A percentile compares a stretch with the other conserved stretches of the same genome.
phyloP scores from a whole-genome alignment of 2,888 invertebrate species.

The Zelleria hepariella region DNA sequence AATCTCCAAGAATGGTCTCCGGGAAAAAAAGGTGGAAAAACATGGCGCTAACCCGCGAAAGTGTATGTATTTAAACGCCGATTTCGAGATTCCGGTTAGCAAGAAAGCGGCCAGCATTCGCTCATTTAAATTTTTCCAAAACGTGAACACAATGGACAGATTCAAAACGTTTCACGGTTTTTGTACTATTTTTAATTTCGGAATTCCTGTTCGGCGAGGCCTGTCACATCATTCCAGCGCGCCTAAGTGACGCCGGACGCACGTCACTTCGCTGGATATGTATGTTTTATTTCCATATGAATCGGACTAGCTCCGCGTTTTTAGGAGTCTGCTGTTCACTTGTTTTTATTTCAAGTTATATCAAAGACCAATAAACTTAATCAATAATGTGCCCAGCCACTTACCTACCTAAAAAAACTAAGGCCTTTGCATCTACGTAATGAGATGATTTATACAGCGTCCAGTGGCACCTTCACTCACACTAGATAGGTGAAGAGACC shows the following conservation, averaged over 20 bases:
- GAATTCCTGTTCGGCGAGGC: constrained; percentile 64
- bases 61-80: constrained; percentile 71
- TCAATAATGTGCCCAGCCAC: not conserved
- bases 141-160: constrained; percentile 71
- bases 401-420: too few species aligned
- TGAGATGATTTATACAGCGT: too few species aligned
- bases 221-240: constrained; percentile 72
- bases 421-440: too few species aligned
- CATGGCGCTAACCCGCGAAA: constrained; percentile 71
- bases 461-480: too few species aligned
- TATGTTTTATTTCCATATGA: constrained; percentile 69
- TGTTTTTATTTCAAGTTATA: not conserved
- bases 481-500: too few species aligned
- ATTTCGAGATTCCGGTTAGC: constrained; percentile 55
- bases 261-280: constrained; percentile 54
- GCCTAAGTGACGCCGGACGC: constrained; percentile 72
- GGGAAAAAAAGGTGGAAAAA: constrained; percentile 67
- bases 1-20: constrained; percentile 50
- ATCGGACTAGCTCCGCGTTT: constrained; percentile 58
- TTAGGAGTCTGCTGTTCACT: constrained; percentile 26
- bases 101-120: constrained; percentile 59
- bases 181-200: constrained; percentile 59
- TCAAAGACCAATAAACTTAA: not conserved
- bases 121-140: constrained; percentile 70
- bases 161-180: constrained; percentile 44